A percentile compares a stretch with the other conserved stretches of the same genome.
Evolutionary conservation across 2,797 vertebrate species (phyloP).

Genomic region (Sternotherus odoratus): DNA sequence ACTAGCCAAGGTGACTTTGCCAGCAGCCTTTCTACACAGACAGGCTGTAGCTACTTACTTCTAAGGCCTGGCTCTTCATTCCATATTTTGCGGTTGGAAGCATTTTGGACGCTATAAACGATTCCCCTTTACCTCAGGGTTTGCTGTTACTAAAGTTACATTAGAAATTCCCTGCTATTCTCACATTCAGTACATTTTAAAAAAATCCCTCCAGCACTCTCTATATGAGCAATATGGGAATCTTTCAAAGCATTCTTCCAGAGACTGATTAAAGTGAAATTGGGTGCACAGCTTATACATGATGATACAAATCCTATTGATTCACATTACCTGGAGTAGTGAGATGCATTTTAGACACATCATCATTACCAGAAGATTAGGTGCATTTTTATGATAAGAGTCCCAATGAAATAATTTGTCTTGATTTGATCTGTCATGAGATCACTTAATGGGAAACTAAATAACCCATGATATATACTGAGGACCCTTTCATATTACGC

Average conservation of each 20-base stretch:
- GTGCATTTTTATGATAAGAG: not conserved
- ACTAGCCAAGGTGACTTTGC: constrained; percentile 50
- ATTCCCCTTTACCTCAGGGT: not conserved
- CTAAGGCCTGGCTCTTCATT: not conserved
- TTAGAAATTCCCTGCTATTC: constrained; percentile 15
- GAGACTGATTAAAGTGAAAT: not conserved
- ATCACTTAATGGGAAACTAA: constrained; percentile 31
- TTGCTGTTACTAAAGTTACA: constrained; percentile 20
- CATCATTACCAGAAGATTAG: not conserved
- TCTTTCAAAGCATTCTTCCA: not conserved
- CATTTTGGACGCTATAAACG: constrained; percentile 37
- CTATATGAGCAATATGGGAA: not conserved
- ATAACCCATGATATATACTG: not conserved
- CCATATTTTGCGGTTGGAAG: constrained; percentile 37
- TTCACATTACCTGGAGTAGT: not conserved
- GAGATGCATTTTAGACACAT: not conserved
- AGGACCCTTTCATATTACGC: not conserved
- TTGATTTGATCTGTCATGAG: not conserved
- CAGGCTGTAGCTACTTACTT: constrained; percentile 42
- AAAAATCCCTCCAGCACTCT: not conserved
- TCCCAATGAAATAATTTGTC: not conserved
- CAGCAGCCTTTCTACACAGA: constrained; percentile 6
- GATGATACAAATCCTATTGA: not conserved
- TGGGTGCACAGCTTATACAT: not conserved
- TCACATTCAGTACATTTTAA: not conserved